phyloP scores from a whole-genome alignment of 1,140 invertebrate species.

The Parapsyche elsis region DNA sequence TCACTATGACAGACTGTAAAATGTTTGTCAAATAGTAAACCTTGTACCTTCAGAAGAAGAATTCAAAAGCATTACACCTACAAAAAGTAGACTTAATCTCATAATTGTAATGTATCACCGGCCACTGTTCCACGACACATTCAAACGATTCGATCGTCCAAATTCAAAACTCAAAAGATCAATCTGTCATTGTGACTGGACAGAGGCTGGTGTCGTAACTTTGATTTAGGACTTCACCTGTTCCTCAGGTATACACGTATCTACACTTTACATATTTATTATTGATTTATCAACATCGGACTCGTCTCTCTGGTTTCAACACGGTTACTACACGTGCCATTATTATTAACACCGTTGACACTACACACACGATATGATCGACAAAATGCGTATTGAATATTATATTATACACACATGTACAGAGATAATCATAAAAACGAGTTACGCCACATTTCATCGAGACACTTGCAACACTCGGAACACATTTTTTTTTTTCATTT shows the following conservation, averaged over 20 bases:
- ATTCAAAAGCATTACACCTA: too few species aligned
- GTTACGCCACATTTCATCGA: neutral
- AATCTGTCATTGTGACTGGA: conserved; percentile 17
- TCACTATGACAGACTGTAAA: too few species aligned
- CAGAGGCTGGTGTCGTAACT: conserved; percentile 39
- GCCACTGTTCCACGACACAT: too few species aligned
- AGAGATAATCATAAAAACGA: neutral
- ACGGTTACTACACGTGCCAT: conserved; percentile 25
- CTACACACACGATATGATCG: neutral
- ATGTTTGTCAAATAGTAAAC: too few species aligned
- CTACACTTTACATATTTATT: neutral
- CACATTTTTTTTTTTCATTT: too few species aligned
- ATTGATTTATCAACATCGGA: conserved; percentile 34
- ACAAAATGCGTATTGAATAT: too few species aligned
- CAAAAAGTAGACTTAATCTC: too few species aligned
- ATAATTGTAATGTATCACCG: too few species aligned
- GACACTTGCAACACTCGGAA: too few species aligned
- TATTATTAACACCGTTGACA: neutral
- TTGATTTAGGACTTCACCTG: conserved; percentile 48
- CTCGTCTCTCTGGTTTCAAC: neutral
- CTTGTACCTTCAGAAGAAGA: too few species aligned
- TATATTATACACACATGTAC: too few species aligned
- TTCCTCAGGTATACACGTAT: neutral
- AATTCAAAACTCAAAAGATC: conserved; percentile 5
- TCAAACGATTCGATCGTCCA: neutral